Evolutionary conservation across 2,797 vertebrate genomes (phyloP), one percentile per base, ranked within the genome.

Genomic region (Argentina silus): DNA sequence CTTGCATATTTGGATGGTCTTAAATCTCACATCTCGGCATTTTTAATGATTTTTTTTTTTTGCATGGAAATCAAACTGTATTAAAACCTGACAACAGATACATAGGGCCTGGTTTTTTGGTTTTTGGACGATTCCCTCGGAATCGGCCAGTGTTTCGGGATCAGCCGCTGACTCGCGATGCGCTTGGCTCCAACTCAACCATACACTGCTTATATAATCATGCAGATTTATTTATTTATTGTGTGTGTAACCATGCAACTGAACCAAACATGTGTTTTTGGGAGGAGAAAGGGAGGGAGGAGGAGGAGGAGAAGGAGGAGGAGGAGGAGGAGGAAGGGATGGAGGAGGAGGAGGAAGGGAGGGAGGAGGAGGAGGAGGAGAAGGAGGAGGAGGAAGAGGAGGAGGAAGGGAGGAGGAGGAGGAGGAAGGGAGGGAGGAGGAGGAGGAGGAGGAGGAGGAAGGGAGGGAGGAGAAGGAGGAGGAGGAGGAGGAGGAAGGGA

Each of bases 161-260:
- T 75, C 75, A 78, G 75, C 1, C 61, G 68, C 78, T 68, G 72
- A 80, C 79, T 84, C 19, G 57, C 55, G 65, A 74, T 21, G 57
- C 69, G 72, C 50, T 75, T 82, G 81, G 75, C 75, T 61, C 70
- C 62, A 1, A 11, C 70, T 86, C 74, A 83, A 81, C 75, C 75
- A 80, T 88, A 81, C 76, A 57, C 51, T 0, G 7, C 80, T 90
- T 85, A 82, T 42, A 78, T 89, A 90, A 91, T 83, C 83, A 89
- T 88, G 87, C 78, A 85, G 82, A 91, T 92, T 86, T 86, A 85
- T 91, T 90, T 92, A 90, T 93, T 92, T 88, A 78, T 86, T 69
- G 70, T 77, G 73, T 36, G 27, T 67, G 92, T 91, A 87, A 84
- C 91, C 87, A 92, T 88, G 92, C 86, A 11, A 89, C 89, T 68